These are phyloP conservation scores for Dugesia japonica DNA, from an alignment of 2,888 invertebrate species.

Conservation along the genomic window DNA sequence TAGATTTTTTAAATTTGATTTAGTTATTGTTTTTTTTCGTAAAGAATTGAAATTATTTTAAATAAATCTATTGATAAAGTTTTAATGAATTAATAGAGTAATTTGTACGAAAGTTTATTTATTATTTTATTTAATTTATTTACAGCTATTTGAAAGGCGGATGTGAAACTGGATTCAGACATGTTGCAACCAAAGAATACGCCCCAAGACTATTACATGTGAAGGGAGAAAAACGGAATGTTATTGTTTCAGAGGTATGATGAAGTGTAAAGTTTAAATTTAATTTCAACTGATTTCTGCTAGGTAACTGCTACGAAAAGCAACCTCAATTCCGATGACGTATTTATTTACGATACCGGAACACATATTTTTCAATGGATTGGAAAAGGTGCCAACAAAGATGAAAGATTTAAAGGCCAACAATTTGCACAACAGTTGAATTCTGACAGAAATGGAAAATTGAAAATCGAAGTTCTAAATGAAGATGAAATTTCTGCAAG, in stretches of 20 bases:
- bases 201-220: slow-evolving; percentile 34
- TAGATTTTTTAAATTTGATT: too few relatives aligned
- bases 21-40: too few relatives aligned
- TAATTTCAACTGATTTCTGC: too few relatives aligned
- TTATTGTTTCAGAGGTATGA: slow-evolving; percentile 29
- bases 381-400: slow-evolving; percentile 41
- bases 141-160: slow-evolving; percentile 36
- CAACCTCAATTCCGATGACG: slow-evolving; percentile 40
- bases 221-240: slow-evolving; percentile 20
- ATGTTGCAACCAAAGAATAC: slow-evolving; percentile 35
- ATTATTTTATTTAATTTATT: too few relatives aligned
- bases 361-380: slow-evolving; percentile 42
- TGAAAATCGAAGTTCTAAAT: background rate
- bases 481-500: background rate
- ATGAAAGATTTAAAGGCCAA: slow-evolving; percentile 41
- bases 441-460: slow-evolving; percentile 5
- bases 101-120: too few relatives aligned
- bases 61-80: too few relatives aligned
- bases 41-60: too few relatives aligned
- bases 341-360: slow-evolving; percentile 44
- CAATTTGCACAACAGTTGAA: background rate
- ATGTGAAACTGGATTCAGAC: slow-evolving; percentile 34
- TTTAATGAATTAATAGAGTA: too few relatives aligned
- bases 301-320: slow-evolving; percentile 30
- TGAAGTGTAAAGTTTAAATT: too few relatives aligned